Evolutionary conservation across 2,797 vertebrate species (phyloP), one percentile per base, ranked within the genome.

Genomic region (Semotilus atromaculatus): DNA sequence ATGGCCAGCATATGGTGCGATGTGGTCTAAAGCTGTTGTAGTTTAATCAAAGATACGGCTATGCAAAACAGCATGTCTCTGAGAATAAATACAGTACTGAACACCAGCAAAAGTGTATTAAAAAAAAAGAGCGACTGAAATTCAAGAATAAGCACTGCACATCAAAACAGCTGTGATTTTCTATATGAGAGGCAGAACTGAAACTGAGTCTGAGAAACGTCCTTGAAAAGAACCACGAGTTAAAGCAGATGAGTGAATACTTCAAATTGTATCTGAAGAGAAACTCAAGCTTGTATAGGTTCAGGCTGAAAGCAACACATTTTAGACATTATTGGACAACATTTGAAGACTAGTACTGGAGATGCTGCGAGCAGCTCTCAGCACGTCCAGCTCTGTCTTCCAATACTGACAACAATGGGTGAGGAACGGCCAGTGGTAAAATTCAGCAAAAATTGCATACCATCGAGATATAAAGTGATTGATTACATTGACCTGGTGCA

Each of bases 141-240:
- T 45, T 16, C 10, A 75, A 19, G 11, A 21, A 81, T 58, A n/a
- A 6, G 55, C 55, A 26, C 18, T 5, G 7, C 5, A n/a, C 21
- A 67, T 38, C 14, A 64, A 31, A 75, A 81, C 48, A 40, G 43
- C 73, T 31, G 11, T 29, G 81, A 70, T 67, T 72, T 51, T 80
- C 73, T 31, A 71, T 31, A 58, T 11, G 67, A 86, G 66, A 84
- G 38, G 40, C 16, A 36, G 31, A 64, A 26, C 62, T 62, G 43
- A 53, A 38, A 64, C 43, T 2, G 0, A 83, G 62, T 45, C 43
- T 55, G 36, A 81, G 71, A 68, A 51, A 66, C 23, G 43, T 55
- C 85, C 86, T 83, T 82, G 84, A 84, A 51, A 72, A 38, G 62
- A 80, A 76, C 43, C n/a, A n/a, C 70, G 75, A 84, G 64, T 31